Percentiles rank a stretch among this genome's conserved stretches.
phyloP scores from a whole-genome alignment of 2,113 vertebrate genomes.

The Dromaius novaehollandiae region DNA sequence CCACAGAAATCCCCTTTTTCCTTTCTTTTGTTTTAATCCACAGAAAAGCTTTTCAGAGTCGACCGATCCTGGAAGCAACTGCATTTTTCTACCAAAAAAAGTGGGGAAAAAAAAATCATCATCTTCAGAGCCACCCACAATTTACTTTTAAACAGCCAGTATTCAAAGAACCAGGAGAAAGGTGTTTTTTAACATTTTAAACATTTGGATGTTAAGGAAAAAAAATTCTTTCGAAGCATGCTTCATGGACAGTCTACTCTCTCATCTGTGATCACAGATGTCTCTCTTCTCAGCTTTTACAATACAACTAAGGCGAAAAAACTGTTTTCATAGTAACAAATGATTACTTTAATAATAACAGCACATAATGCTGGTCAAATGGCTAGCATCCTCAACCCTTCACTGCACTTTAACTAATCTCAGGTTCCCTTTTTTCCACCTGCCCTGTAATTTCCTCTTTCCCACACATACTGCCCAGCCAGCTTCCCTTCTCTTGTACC shows the following conservation, averaged over 20 bases:
- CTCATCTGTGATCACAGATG: not conserved
- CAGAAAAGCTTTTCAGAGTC: not conserved
- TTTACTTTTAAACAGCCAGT: not conserved
- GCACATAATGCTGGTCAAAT: not conserved
- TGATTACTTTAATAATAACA: not conserved
- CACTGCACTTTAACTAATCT: not conserved
- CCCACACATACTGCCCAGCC: rapidly evolving
- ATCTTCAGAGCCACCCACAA: not conserved
- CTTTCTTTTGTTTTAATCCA: not conserved
- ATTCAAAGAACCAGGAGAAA: not conserved
- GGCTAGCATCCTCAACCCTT: not conserved
- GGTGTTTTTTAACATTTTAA: not conserved
- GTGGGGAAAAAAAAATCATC: not conserved
- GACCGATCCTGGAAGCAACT: not conserved
- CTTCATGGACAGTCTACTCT: not conserved
- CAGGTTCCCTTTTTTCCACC: not conserved
- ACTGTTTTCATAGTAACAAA: not conserved
- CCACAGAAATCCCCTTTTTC: not conserved
- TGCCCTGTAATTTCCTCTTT: not conserved
- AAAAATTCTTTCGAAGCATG: not conserved
- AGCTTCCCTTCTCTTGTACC: not conserved
- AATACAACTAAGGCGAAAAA: not conserved
- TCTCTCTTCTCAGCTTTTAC: not conserved
- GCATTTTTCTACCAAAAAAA: not conserved
- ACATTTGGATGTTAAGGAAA: no score